Conservation (phyloP, 2,113 vertebrate species). For the Tretioscincus oriximinensis region DNA sequence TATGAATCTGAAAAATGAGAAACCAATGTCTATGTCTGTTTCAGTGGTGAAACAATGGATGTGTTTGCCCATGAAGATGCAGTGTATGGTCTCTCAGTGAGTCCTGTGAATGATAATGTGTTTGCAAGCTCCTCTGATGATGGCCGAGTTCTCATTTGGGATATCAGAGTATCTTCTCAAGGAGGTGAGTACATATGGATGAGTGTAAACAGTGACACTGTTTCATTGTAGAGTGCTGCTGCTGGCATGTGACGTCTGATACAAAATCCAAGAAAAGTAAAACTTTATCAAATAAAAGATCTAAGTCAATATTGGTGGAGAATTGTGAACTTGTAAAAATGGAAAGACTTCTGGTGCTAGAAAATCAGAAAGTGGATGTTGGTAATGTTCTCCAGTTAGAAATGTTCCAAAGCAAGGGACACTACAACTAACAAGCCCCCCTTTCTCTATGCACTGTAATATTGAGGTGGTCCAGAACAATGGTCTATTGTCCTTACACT, state of each 20-base stretch:
- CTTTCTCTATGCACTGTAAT: too few species aligned
- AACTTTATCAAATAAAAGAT: neutral
- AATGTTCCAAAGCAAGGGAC: too few species aligned
- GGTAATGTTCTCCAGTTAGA: too few species aligned
- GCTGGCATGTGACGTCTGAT: neutral
- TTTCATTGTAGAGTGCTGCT: neutral
- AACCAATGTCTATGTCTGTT: constrained; percentile 46
- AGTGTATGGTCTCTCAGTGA: constrained; percentile 97
- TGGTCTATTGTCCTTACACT: too few species aligned
- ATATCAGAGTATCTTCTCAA: constrained; percentile 92
- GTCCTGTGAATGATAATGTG: constrained; percentile 96
- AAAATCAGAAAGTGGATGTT: neutral
- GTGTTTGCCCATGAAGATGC: constrained; percentile 97
- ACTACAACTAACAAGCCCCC: too few species aligned
- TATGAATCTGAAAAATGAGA: constrained; percentile 14
- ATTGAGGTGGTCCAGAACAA: too few species aligned
- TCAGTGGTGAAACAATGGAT: constrained; percentile 91
- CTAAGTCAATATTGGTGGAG: neutral
- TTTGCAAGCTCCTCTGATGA: constrained; percentile 98
- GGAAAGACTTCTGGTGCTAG: neutral
- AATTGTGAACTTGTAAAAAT: neutral
- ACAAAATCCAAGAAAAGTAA: neutral
- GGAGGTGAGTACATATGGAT: constrained; percentile 77
- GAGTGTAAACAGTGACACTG: neutral
- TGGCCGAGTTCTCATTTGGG: constrained; percentile 97